Base-by-base conservation (phyloP, 2,797 vertebrate genomes). In the Gouania willdenowi region DNA sequence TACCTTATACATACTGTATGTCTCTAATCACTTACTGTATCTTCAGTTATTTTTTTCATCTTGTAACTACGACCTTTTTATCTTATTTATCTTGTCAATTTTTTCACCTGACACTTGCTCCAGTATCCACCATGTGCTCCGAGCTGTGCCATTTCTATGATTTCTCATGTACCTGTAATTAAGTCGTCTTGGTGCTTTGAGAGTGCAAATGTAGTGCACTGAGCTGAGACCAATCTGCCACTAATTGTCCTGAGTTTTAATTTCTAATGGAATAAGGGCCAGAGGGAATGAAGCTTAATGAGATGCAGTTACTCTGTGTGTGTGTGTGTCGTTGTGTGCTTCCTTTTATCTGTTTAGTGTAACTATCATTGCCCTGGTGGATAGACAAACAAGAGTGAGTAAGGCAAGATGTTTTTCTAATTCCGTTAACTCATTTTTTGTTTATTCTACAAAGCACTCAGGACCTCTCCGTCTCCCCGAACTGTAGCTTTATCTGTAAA, bases 241-340 rank as follows among this genome's bases (percentile, higher is more conserved):
- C 83, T 84, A 87, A 87, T 87, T 84, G 77, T 84, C 73, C 66
- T 13, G 50, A 81, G 81, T 86, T 84, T 86, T 87, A 83, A 86
- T 86, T 87, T 87, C 79, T 82, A 86, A 84, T 86, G 77, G 77
- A 84, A 69, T 77, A 66, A 79, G 74, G 63, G 79, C 83, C 74
- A 65, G 70, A 66, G 78, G 83, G 85, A 83, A 74, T 48, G 51
- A 29, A 2, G 45, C 57, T 49, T 87, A 87, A 86, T 80, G 77
- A 84, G 81, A 70, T 64, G 57, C 70, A 51, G 52, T 72, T 71
- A 64, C 58, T 30, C 6, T 21, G 36, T 6, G 12, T 30, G 31
- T 41, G 32, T 26, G 38, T 28, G 50, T 27, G 36, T 35, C n/a
- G n/a, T n/a, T n/a, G 43, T 23, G 24, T 5, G 35, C 7, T 6